These are phyloP conservation scores for Phalloptychus januarius DNA, from an alignment of 2,797 vertebrate genomes.

Conservation along the genomic window DNA sequence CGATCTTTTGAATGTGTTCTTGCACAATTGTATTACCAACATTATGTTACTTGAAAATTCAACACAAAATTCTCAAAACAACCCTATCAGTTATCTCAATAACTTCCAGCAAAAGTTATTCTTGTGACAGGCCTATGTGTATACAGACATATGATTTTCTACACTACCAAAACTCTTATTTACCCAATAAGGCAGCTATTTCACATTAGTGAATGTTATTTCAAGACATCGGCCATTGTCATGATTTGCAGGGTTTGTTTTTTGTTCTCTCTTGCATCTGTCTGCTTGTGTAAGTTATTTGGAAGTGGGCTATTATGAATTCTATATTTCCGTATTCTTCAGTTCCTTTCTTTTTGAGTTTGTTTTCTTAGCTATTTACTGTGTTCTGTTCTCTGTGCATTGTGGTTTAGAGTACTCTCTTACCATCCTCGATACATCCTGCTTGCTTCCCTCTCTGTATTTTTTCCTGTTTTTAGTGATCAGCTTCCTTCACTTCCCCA, in stretches of 20 bases:
- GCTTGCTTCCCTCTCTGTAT: neutral
- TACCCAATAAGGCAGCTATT: neutral
- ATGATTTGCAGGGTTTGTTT: neutral
- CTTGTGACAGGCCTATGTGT: too few relatives aligned
- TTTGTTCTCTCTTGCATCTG: neutral
- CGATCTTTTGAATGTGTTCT: too few relatives aligned
- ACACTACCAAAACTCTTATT: neutral
- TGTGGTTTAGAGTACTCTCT: neutral
- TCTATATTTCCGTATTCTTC: neutral
- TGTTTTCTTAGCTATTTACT: neutral
- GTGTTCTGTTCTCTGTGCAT: neutral
- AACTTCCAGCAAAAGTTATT: too few relatives aligned
- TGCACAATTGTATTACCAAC: too few relatives aligned
- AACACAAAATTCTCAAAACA: too few relatives aligned
- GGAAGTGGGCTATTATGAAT: neutral
- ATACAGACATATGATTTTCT: neutral
- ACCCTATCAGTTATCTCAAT: too few relatives aligned
- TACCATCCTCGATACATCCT: neutral
- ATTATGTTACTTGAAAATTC: too few relatives aligned
- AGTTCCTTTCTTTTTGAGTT: neutral
- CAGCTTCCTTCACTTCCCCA: neutral
- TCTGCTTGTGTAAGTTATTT: neutral
- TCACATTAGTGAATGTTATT: neutral
- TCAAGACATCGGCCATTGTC: neutral
- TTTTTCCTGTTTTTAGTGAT: neutral